Evolutionary conservation across 1,140 invertebrate genomes (phyloP), one percentile per base, ranked within the genome.

Genomic region (Cotesia chilonis): DNA sequence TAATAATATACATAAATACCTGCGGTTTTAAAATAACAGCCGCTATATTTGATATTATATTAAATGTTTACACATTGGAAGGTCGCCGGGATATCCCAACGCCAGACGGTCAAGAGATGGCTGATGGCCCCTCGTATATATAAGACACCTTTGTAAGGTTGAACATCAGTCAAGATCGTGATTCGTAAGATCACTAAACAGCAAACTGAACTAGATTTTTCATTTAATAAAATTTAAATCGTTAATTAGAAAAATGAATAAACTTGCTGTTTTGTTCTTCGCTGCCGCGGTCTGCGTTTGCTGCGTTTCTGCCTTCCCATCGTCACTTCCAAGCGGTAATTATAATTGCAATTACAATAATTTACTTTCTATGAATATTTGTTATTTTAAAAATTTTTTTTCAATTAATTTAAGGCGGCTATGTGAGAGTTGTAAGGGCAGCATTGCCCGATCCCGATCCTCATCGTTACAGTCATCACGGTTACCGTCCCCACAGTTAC

Each of bases 401-500:
- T 9, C 10, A 61, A 9, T 14, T 17, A 38, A 37, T 47, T 47
- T 9, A 47, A 47, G 41, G 10, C 5, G 6, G 41, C 41, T 9
- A 47, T 47, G 36, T 69, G 14, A 77, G 73, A 51, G 17, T 71
- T 5, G 20, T 7, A 0, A 72, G 73, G 73, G 71, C 61, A 17
- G 74, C 78, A 0, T 68, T 76, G 0, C 66, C 75, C 0, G 1
- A 6, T 10, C 74, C 59, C 36, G 37, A 74, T 41, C 9, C 69
- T 54, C 69, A 68, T 57, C 51, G 55, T 52, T n/a, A 55, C 17
- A 47, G 0, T 9, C 28, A 55, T 52, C 28, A 55, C 17, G 6
- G 38, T 9, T 9, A 41, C 4, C 38, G 9, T 41, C 38, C 5
- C 1, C 5, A 9, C 5, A 9, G 38, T 9, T 4, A 41, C 38